Conservation (phyloP, 2,113 vertebrate species). For the Chloroceryle aenea region DNA sequence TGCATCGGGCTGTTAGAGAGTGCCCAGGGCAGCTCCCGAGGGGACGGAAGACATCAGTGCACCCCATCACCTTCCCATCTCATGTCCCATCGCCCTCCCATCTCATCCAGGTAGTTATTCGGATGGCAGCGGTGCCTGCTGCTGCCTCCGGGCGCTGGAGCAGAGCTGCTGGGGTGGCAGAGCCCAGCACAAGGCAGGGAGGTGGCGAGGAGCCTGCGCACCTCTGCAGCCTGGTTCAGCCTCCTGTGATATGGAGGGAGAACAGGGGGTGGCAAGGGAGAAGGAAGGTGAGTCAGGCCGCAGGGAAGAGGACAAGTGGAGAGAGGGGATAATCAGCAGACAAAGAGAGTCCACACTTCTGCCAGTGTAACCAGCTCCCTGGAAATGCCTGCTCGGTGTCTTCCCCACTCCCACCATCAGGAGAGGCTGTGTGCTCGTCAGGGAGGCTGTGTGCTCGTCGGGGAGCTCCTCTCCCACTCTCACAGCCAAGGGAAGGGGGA, state of each 20-base stretch:
- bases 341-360: neutral
- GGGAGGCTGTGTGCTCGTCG: neutral
- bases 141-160: neutral
- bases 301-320: neutral
- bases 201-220: accelerated
- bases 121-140: neutral
- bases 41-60: accelerated
- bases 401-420: neutral
- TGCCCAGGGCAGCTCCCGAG: neutral
- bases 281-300: neutral
- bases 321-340: neutral
- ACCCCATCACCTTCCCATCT: neutral
- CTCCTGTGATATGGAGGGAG: accelerated
- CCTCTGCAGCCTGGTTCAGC: accelerated
- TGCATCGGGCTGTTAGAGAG: neutral
- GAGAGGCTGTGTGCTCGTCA: neutral
- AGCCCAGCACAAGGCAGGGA: neutral
- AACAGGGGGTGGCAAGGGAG: neutral
- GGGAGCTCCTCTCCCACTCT: neutral
- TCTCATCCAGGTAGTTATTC: accelerated
- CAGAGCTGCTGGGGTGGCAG: neutral
- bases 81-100: neutral
- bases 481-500: neutral
- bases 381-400: accelerated
- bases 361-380: neutral